Percentiles rank a stretch among this genome's conserved stretches.
Evolutionary conservation across 2,888 invertebrate genomes (phyloP).

Genomic region (Leptopterna dolabrata): DNA sequence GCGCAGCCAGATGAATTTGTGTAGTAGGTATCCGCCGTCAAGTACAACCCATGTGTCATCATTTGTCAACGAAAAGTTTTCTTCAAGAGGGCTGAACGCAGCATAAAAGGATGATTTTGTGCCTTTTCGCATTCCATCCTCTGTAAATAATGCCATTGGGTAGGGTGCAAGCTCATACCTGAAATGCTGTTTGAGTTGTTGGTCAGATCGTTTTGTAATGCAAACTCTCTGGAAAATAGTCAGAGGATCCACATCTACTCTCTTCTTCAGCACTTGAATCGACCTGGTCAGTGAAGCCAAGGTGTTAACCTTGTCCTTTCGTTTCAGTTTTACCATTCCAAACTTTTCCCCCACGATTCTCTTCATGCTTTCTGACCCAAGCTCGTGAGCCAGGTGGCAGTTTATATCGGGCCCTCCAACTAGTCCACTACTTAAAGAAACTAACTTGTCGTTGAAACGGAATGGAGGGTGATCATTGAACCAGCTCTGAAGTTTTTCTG

Average conservation of each 20-base stretch:
- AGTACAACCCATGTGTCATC: too few relatives aligned
- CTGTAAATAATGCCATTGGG: conserved; percentile 54
- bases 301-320: conserved; percentile 47
- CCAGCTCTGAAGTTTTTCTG: conserved; percentile 61
- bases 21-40: neutral
- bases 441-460: conserved; percentile 39
- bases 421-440: conserved; percentile 53
- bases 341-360: conserved; percentile 57
- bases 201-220: conserved; percentile 63
- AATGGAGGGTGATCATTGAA: conserved; percentile 62
- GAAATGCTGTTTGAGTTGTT: conserved; percentile 60
- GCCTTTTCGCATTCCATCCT: conserved; percentile 59
- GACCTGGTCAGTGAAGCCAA: conserved; percentile 4
- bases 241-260: neutral
- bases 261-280: conserved; percentile 43
- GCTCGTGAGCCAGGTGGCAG: too few relatives aligned
- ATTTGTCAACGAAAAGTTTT: neutral
- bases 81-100: neutral
- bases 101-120: neutral
- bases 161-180: conserved; percentile 61
- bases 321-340: conserved; percentile 35
- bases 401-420: too few relatives aligned
- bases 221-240: conserved; percentile 62
- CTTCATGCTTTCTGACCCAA: too few relatives aligned
- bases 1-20: neutral